Base-by-base conservation (phyloP, 2,888 invertebrate genomes). In the Campoletis raptor region DNA sequence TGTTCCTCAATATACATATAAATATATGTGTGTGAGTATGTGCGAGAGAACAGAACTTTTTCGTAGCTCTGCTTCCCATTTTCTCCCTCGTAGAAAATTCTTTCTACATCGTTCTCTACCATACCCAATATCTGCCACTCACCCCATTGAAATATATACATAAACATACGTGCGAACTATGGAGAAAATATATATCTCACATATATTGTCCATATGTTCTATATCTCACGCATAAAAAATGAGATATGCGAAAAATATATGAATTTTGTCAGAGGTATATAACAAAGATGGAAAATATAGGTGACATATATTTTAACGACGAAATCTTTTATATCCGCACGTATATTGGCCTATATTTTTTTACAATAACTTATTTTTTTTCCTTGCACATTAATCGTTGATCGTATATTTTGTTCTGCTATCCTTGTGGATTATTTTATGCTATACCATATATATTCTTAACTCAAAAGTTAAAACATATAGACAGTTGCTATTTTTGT, bases 61-160 rank as follows among this genome's bases (percentile, higher is more conserved):
- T 67, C 12, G 21, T 48, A 45, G 15, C 72, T 80, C 42, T 52
- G 10, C 30, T 67, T 73, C 45, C 42, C 80, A 40, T 42, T 64
- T 57, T 82, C 70, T 82, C 45, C 64, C 48, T 24, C 15, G 61
- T 24, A 52, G 37, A 72, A 70, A 45, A 40, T 66, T 74, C 69
- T 78, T 9, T 21, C 30, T 45, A 76, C 30, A 8, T 76, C 57
- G 21, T 57, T 30, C 5, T 15, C 30, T 30, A 61, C 57, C 57
- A 61, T 61, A 12, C 15, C 30, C 57, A 61, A 61, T 61, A 61
- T 30, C 24, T 24, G 30, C 30, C 57, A 61, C 30, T 61, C 57
- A 61, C 57, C 57, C 57, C 30, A 61, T 61, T 30, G 24, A 61
- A 9, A 57, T 24, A 57, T 61, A 61, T 9, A 61, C 57, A 24